A percentile compares a stretch with the other conserved stretches of the same genome.
These are phyloP conservation scores for Drosophila atroscutellata DNA, from an alignment of 2,888 invertebrate genomes.

Conservation along the genomic window DNA sequence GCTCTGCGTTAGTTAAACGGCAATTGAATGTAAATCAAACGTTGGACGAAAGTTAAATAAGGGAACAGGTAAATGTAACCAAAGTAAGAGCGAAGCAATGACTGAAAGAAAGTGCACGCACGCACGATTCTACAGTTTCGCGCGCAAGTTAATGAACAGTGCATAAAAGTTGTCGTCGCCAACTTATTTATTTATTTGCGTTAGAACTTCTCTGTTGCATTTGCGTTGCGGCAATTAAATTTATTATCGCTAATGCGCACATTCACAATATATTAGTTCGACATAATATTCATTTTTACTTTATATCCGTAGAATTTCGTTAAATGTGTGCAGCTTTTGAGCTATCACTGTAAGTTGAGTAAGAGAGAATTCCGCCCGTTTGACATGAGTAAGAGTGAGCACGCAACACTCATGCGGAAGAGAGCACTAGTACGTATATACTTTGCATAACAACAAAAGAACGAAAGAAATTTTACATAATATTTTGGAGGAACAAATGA, in stretches of 20 bases:
- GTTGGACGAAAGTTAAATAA: conserved; percentile 55
- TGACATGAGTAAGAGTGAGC: conserved; percentile 39
- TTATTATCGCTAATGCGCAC: not conserved
- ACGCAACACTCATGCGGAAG: conserved; percentile 29
- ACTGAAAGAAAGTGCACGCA: conserved; percentile 65
- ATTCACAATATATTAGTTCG: not conserved
- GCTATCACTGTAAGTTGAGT: conserved; percentile 34
- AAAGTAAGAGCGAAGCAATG: conserved; percentile 65
- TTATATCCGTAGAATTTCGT: not conserved
- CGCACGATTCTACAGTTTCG: conserved; percentile 45
- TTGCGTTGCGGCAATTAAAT: not conserved
- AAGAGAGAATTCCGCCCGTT: conserved; percentile 25
- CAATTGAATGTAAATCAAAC: conserved; percentile 57
- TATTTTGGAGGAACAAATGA: not conserved
- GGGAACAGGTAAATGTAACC: conserved; percentile 62
- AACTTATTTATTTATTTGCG: not conserved
- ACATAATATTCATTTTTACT: not conserved
- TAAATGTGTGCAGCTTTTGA: conserved; percentile 5
- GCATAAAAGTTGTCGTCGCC: not conserved
- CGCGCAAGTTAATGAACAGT: conserved; percentile 25
- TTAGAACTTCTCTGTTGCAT: not conserved
- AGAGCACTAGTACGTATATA: conserved; percentile 22
- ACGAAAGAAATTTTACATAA: not conserved
- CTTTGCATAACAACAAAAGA: conserved; percentile 3
- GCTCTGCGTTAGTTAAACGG: conserved; percentile 48